phyloP scores from a whole-genome alignment of 2,797 vertebrate genomes.

The Pseudopleuronectes americanus region DNA sequence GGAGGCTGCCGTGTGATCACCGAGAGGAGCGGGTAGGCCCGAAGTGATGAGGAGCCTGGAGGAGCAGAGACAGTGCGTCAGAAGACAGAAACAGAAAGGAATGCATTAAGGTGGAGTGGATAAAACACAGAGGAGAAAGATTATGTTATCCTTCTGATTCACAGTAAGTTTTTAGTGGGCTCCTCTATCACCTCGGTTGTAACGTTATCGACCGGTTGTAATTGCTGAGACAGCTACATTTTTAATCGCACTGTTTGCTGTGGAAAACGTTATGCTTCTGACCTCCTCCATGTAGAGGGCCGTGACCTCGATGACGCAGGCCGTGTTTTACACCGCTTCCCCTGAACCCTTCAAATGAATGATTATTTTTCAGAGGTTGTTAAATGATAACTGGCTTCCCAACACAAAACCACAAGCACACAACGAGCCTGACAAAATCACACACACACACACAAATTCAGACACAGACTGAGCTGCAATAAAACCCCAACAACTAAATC shows the following conservation, averaged over 20 bases:
- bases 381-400: conserved; percentile 53
- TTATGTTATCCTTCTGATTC: conserved; percentile 29
- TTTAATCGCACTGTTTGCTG: conserved; percentile 65
- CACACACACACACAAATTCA: conserved; percentile 5
- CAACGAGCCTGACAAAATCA: conserved; percentile 22
- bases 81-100: conserved; percentile 21
- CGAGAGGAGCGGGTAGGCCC: conserved; percentile 91
- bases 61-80: conserved; percentile 32
- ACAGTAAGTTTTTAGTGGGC: conserved; percentile 35
- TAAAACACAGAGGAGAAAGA: neutral
- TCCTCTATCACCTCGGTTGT: conserved; percentile 39
- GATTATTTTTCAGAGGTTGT: conserved; percentile 72
- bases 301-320: conserved; percentile 78
- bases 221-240: conserved; percentile 63
- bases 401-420: conserved; percentile 34
- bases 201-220: conserved; percentile 60
- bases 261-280: conserved; percentile 79
- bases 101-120: conserved; percentile 31
- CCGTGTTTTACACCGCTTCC: conserved; percentile 79
- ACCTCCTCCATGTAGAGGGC: conserved; percentile 73
- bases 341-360: conserved; percentile 74
- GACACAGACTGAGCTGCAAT: conserved; percentile 29
- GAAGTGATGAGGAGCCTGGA: conserved; percentile 89
- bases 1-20: conserved; percentile 93
- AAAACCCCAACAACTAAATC: conserved; percentile 44